A percentile compares a stretch with the other conserved stretches of the same genome.
Conservation (phyloP, 2,888 invertebrate species). For the Oscheius sp. region DNA sequence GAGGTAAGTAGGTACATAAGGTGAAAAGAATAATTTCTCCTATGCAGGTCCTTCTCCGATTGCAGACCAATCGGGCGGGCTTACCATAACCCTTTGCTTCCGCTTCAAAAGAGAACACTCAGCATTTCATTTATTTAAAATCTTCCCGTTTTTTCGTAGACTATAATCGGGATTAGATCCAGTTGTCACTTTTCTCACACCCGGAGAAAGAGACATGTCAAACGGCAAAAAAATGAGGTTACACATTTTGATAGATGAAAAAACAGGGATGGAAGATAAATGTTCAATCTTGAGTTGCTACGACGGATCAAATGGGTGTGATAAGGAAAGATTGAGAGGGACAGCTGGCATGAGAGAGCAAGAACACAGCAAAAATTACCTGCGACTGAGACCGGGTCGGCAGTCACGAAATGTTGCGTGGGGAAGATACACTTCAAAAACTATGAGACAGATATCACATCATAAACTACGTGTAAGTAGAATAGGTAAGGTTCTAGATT, state of each 20-base stretch:
- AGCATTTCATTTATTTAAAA: too few species aligned
- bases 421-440: slow-evolving; percentile 21
- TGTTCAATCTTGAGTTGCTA: slow-evolving; percentile 16
- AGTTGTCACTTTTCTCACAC: too few species aligned
- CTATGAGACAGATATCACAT: neutral
- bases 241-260: slow-evolving; percentile 3
- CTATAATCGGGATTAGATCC: too few species aligned
- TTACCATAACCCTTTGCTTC: too few species aligned
- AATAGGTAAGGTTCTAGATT: too few species aligned
- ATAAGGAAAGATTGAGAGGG: slow-evolving; percentile 34
- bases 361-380: slow-evolving; percentile 34
- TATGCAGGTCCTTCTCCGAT: too few species aligned
- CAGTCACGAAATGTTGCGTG: slow-evolving; percentile 31
- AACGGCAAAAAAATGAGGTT: neutral
- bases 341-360: slow-evolving; percentile 29
- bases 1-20: too few species aligned
- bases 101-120: too few species aligned
- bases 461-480: neutral
- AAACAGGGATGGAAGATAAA: slow-evolving; percentile 14
- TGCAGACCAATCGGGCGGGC: too few species aligned
- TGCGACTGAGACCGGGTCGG: slow-evolving; percentile 14
- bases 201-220: too few species aligned
- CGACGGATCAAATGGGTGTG: slow-evolving; percentile 34
- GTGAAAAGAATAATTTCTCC: too few species aligned
- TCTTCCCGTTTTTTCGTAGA: too few species aligned